Evolutionary conservation across 2,113 vertebrate species (phyloP).

Genomic region (Psilopogon haemacephalus): DNA sequence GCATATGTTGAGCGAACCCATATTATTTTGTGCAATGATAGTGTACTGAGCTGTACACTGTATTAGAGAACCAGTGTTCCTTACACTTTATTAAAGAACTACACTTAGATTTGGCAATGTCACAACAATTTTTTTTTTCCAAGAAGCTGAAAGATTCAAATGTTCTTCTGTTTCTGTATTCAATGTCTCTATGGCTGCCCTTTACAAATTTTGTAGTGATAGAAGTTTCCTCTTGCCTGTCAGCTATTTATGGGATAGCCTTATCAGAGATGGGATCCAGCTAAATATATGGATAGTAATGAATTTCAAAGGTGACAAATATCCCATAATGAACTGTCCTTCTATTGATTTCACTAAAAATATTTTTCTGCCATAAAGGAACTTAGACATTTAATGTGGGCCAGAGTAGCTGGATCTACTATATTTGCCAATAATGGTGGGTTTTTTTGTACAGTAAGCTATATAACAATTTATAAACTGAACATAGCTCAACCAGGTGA

Average conservation of each 20-base stretch:
- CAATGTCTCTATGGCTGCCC: background rate
- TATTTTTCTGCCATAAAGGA: background rate
- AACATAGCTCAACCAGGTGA: too few species aligned
- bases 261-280: background rate
- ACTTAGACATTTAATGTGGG: background rate
- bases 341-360: background rate
- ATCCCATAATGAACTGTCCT: background rate
- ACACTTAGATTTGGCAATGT: too few species aligned
- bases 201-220: constrained; percentile 6
- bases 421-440: too few species aligned
- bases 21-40: too few species aligned
- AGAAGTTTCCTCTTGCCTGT: constrained; percentile 10
- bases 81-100: too few species aligned
- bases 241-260: background rate
- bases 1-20: too few species aligned
- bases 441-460: too few species aligned
- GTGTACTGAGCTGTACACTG: too few species aligned
- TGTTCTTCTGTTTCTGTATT: background rate
- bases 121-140: too few species aligned
- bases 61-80: too few species aligned
- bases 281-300: background rate
- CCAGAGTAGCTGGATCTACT: background rate
- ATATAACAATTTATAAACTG: too few species aligned
- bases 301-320: background rate
- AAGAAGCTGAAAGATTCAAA: too few species aligned